These are phyloP conservation scores for Saxidomus purpurata DNA, from an alignment of 1,140 invertebrate genomes.

Conservation along the genomic window DNA sequence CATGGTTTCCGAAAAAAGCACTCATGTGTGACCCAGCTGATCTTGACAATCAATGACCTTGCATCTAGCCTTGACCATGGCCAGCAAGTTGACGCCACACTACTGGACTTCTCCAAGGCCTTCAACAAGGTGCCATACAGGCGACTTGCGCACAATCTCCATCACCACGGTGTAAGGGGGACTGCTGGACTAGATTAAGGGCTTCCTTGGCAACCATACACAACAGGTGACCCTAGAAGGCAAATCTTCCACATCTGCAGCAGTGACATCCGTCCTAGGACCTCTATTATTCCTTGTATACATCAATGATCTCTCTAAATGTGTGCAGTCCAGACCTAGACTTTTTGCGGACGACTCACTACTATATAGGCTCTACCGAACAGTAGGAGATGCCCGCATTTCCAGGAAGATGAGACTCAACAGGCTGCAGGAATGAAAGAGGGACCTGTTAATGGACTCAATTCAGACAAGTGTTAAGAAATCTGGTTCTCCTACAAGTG, in stretches of 20 bases:
- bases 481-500: constrained; percentile 52
- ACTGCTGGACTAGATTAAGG: constrained; percentile 59
- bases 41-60: constrained; percentile 20
- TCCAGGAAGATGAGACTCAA: constrained; percentile 12
- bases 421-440: constrained; percentile 10
- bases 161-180: constrained; percentile 42
- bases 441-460: constrained; percentile 34
- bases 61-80: neutral
- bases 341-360: constrained; percentile 39
- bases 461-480: constrained; percentile 32
- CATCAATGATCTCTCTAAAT: constrained; percentile 22
- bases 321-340: neutral
- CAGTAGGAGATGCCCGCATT: neutral
- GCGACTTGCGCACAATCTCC: constrained; percentile 58
- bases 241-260: too few relatives aligned
- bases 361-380: neutral
- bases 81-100: constrained; percentile 44
- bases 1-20: constrained; percentile 33
- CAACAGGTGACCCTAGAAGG: too few relatives aligned
- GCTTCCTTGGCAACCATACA: constrained; percentile 29
- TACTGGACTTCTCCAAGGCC: constrained; percentile 67
- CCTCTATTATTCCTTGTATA: constrained; percentile 60
- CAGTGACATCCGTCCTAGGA: constrained; percentile 57
- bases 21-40: neutral
- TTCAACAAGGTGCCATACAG: constrained; percentile 68